These are phyloP conservation scores for Bruchidius siliquastri DNA, from an alignment of 2,888 invertebrate genomes.

Conservation along the genomic window DNA sequence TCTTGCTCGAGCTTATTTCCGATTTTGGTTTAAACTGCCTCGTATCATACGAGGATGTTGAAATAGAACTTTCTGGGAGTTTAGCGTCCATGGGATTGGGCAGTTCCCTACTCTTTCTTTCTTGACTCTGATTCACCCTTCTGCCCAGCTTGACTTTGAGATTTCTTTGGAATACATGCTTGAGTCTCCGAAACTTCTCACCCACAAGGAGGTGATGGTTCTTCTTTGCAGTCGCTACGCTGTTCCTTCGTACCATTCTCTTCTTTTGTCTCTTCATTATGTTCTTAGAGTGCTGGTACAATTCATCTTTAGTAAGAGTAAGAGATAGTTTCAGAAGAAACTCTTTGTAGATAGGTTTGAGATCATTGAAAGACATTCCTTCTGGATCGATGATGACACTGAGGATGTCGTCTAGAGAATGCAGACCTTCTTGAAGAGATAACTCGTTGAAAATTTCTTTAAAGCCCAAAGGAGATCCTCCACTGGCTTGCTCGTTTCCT, in stretches of 20 bases:
- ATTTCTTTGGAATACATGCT: conserved; percentile 57
- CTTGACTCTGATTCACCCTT: conserved; percentile 15
- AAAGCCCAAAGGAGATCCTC: conserved; percentile 79
- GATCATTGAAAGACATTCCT: conserved; percentile 89
- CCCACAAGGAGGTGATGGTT: conserved; percentile 33
- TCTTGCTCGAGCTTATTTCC: conserved; percentile 36
- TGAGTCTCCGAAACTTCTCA: conserved; percentile 40
- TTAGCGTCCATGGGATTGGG: conserved; percentile 24
- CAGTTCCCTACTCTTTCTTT: conserved; percentile 2
- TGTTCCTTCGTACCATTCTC: conserved; percentile 58
- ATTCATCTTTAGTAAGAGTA: conserved; percentile 86
- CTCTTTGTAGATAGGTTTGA: conserved; percentile 88
- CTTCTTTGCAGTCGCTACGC: conserved; percentile 29
- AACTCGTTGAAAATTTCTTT: conserved; percentile 85
- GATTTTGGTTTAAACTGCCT: conserved; percentile 59
- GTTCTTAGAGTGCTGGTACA: conserved; percentile 83
- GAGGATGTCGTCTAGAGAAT: conserved; percentile 82
- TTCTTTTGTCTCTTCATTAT: conserved; percentile 83
- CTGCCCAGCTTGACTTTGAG: conserved; percentile 42
- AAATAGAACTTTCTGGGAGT: conserved; percentile 57
- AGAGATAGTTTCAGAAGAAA: conserved; percentile 81
- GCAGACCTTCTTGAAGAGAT: conserved; percentile 80
- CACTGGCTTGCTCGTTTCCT: conserved; percentile 60
- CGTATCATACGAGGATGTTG: conserved; percentile 60
- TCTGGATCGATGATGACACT: conserved; percentile 86